Base-by-base conservation (phyloP, 2,888 invertebrate genomes). In the Noctua janthe region DNA sequence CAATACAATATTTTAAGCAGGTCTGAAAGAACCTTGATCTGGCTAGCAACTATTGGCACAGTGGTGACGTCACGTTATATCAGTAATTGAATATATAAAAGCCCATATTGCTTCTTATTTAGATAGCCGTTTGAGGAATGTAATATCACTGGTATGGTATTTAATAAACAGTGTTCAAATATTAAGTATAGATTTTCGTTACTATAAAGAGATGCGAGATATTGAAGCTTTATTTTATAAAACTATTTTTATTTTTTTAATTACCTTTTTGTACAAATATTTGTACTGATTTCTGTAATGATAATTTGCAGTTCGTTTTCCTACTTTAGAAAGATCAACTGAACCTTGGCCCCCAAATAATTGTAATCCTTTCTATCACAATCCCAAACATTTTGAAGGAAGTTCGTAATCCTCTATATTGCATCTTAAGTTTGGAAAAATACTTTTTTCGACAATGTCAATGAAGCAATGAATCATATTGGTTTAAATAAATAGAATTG, bases 71-170 rank as follows among this genome's bases (percentile, higher is more conserved):
- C 62, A 54, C 64, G 43, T 43, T 15, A 43, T n/a, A 73, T 51
- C 15, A 1, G 23, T 59, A 43, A 69, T 47, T 35, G 10, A 51
- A 80, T 35, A 69, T 17, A 67, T 29, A 13, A 56, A 39, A 8
- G 39, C 20, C 35, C 64, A 69, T 69, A 35, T 73, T 73, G 67
- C 20, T 73, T 67, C 43, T 64, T 83, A 83, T 73, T 62, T 49
- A 56, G 8, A 62, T 17, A 70, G 20, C 20, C 35, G 29, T 49
- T 70, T 23, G 23, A 6, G 23, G 54, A 71, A 80, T 74, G 47
- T 74, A 71, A 84, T 78, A 67, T 79, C 13, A 67, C 11, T 74
- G 70, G 20, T 20, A 56, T 43, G 35, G 11, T 74, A 71, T 82
- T 79, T 39, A 71, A 71, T 78, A 71, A 66, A 73, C 54, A n/a